phyloP scores from a whole-genome alignment of 2,797 vertebrate species.

The Babyrousa celebensis region DNA sequence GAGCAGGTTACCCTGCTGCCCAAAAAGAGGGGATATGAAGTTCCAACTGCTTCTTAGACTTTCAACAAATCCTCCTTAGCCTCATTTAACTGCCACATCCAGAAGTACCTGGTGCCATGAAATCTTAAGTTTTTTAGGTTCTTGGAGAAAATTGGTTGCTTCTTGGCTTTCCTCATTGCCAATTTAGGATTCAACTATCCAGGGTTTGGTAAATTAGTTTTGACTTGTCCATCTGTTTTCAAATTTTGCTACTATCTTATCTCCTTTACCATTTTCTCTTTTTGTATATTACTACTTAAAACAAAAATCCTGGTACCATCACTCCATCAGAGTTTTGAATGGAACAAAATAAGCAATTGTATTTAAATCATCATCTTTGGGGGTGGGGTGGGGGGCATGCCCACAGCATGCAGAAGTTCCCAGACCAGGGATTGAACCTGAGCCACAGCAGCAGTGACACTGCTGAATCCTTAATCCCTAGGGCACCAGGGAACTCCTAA shows the following conservation, averaged over 20 bases:
- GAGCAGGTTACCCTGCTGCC: not conserved
- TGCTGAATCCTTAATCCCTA: too few species aligned
- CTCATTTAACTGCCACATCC: not conserved
- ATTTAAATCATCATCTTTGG: not conserved
- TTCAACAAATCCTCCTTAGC: constrained; percentile 11
- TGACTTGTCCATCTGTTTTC: not conserved
- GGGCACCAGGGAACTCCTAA: too few species aligned
- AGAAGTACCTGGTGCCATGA: not conserved
- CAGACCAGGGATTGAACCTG: too few species aligned
- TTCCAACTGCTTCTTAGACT: not conserved
- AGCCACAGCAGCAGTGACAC: too few species aligned
- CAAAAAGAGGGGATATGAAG: not conserved
- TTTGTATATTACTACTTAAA: constrained; percentile 50
- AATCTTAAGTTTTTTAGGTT: not conserved
- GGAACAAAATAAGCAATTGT: not conserved
- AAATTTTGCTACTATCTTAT: constrained; percentile 4
- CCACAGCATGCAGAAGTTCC: too few species aligned
- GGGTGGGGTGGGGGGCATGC: too few species aligned
- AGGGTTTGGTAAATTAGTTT: constrained; percentile 36
- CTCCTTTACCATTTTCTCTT: not conserved
- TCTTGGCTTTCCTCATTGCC: not conserved
- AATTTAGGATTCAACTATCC: constrained; percentile 6
- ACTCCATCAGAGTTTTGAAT: not conserved
- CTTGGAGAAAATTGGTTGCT: not conserved
- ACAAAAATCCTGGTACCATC: not conserved